phyloP scores from a whole-genome alignment of 1,140 invertebrate species.

The Agrypnia vestita region DNA sequence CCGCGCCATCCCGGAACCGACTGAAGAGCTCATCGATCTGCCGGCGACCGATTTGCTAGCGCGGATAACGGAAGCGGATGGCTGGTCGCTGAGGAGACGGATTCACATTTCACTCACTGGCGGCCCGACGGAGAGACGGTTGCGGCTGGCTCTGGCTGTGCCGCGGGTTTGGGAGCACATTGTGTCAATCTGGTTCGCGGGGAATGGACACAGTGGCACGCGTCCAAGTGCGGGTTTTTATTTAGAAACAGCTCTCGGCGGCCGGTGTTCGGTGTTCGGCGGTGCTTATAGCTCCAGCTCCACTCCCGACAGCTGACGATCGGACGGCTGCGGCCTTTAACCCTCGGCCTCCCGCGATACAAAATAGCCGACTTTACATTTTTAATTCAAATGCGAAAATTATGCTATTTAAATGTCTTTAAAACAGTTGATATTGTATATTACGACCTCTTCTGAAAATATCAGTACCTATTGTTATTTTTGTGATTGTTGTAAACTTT shows the following conservation, averaged over 20 bases:
- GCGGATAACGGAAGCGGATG: neutral
- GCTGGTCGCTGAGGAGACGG: neutral
- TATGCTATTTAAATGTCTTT: too few species aligned
- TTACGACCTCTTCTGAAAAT: too few species aligned
- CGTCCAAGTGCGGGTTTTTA: conserved; percentile 57
- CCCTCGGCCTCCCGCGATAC: too few species aligned
- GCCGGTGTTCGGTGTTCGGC: conserved; percentile 17
- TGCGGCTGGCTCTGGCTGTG: conserved; percentile 9
- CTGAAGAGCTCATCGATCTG: conserved; percentile 7
- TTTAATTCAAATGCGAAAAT: too few species aligned
- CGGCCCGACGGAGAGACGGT: neutral
- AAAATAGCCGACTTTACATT: too few species aligned
- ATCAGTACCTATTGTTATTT: too few species aligned
- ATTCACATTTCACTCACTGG: conserved; percentile 23
- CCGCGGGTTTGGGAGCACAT: conserved; percentile 31
- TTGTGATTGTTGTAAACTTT: too few species aligned
- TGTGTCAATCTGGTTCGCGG: conserved; percentile 53
- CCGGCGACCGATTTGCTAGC: conserved; percentile 27
- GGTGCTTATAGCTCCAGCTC: neutral
- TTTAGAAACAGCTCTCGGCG: conserved; percentile 58
- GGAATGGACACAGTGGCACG: conserved; percentile 55
- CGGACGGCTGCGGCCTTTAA: neutral
- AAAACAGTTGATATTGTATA: too few species aligned
- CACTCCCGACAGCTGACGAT: conserved; percentile 15
- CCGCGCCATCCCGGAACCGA: conserved; percentile 38